Percentiles rank a stretch among this genome's conserved stretches.
Conservation (phyloP, 2,888 invertebrate species). For the Acutogordius australiensis region DNA sequence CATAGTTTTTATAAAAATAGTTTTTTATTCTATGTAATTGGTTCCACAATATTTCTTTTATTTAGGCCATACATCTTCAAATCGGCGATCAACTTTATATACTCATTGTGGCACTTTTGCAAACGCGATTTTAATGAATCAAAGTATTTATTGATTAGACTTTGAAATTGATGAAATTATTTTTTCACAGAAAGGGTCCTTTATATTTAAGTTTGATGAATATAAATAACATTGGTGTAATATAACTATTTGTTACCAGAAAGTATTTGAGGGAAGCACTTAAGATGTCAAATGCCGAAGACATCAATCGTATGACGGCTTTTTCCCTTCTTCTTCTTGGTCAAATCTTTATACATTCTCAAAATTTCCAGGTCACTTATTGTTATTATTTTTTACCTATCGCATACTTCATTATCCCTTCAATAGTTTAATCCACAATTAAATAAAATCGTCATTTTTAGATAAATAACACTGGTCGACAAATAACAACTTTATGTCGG, state of each 20-base stretch:
- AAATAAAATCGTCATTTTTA: too few relatives aligned
- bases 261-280: conserved; percentile 68
- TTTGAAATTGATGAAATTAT: too few relatives aligned
- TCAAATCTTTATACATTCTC: conserved; percentile 46
- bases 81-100: conserved; percentile 75
- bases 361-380: neutral
- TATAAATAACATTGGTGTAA: neutral
- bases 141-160: conserved; percentile 33
- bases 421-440: too few relatives aligned
- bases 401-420: too few relatives aligned
- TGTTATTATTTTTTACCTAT: too few relatives aligned
- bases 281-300: conserved; percentile 91
- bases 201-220: neutral
- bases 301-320: conserved; percentile 68
- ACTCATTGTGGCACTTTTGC: conserved; percentile 79
- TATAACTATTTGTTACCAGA: conserved; percentile 29
- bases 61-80: conserved; percentile 53
- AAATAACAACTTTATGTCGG: too few relatives aligned
- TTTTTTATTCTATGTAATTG: neutral
- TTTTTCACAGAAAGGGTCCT: neutral
- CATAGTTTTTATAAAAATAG: neutral
- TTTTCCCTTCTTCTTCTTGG: conserved; percentile 74
- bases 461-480: too few relatives aligned
- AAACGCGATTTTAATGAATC: conserved; percentile 81
- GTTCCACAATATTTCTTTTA: neutral